Conservation (phyloP, 2,797 vertebrate genomes). For the Hypotaenidia philippensis region DNA sequence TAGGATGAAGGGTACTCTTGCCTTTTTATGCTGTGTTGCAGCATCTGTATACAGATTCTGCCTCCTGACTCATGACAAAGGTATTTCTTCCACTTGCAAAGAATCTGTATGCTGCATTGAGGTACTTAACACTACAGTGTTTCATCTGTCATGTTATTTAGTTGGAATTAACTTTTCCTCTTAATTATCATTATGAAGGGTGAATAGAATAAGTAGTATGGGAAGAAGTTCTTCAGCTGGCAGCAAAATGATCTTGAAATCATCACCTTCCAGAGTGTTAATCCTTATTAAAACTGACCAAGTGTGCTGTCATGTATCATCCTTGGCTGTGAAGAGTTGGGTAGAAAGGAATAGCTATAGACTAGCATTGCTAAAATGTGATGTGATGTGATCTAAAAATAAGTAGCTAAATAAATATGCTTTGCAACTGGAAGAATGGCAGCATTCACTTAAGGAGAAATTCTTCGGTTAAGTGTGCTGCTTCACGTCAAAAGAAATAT, state of each 20-base stretch:
- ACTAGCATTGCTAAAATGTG: background rate
- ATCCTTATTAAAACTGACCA: background rate
- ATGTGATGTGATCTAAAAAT: background rate
- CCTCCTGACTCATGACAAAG: background rate
- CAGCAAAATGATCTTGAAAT: background rate
- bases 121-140: background rate
- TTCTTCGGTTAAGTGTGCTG: background rate
- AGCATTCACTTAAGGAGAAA: background rate
- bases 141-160: background rate
- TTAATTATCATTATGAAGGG: background rate
- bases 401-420: background rate
- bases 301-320: background rate
- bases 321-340: background rate
- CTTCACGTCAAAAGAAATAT: background rate
- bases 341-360: background rate
- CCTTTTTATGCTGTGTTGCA: background rate
- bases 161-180: background rate
- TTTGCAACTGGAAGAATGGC: background rate
- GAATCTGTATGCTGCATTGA: background rate
- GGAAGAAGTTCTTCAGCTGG: background rate
- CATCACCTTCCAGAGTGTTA: background rate
- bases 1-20: background rate
- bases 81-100: background rate
- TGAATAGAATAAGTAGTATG: background rate
- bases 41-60: too few relatives aligned